Evolutionary conservation across 2,888 invertebrate genomes (phyloP), one percentile per base, ranked within the genome.

Genomic region (Lumbricus terrestris): DNA sequence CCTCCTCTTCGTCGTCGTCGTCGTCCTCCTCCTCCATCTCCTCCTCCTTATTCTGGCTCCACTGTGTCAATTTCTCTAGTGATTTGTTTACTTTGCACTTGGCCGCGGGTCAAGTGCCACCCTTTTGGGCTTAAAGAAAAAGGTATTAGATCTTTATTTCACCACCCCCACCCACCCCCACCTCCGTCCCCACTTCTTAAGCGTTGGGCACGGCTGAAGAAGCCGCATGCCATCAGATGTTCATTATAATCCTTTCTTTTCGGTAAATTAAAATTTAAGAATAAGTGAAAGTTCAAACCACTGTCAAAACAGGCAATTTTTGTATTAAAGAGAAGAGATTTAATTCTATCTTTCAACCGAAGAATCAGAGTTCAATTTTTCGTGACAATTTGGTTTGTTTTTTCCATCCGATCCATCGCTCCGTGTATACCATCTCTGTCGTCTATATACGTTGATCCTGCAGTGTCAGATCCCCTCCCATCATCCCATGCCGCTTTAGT

Each of bases 41-140:
- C 88, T 29, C n/a, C 20, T 69, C n/a, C n/a, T 69, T 11, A n/a
- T 69, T n/a, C 69, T 69, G 29, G n/a, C n/a, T 11, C 5, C 88
- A 29, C 38, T 38, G 23, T 38, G 40, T 88, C 37, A 16, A n/a
- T 88, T n/a, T 88, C 88, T 47, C 33, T 5, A 69, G 8, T 69
- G 69, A 69, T 69, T 69, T n/a, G 69, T 69, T 69, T 69, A 69
- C 69, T n/a, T n/a, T 69, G n/a, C n/a, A n/a, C 69, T 69, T 69
- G 69, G 69, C n/a, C n/a, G n/a, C 29, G 1, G 29, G n/a, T 8
- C n/a, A 69, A 69, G n/a, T 69, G 69, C 69, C 69, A 69, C 69
- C 69, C 69, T 11, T 69, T 69, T 6, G 11, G 69, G 69, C 29
- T 69, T n/a, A 69, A 69, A 69, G 69, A n/a, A 11, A n/a, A 69